phyloP scores from a whole-genome alignment of 2,888 invertebrate genomes.

The Deilephila elpenor region DNA sequence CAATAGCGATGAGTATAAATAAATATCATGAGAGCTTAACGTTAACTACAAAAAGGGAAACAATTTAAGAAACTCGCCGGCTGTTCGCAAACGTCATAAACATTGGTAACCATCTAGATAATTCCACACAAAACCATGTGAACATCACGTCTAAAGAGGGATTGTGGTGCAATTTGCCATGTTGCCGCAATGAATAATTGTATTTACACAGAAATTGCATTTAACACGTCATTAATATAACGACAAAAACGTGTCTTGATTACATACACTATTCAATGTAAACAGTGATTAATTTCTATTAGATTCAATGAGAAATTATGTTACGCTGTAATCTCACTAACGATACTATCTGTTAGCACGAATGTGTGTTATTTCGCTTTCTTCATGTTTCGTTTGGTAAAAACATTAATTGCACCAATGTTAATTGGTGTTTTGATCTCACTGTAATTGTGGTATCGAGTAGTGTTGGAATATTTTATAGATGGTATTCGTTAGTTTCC shows the following conservation, averaged over 20 bases:
- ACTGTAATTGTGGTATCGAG: neutral
- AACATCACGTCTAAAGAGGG: constrained; percentile 51
- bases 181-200: constrained; percentile 58
- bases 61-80: constrained; percentile 7
- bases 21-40: neutral
- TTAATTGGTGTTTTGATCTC: constrained; percentile 15
- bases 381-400: constrained; percentile 9
- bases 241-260: constrained; percentile 62
- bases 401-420: constrained; percentile 8
- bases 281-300: constrained; percentile 33
- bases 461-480: neutral
- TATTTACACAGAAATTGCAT: constrained; percentile 62
- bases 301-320: constrained; percentile 48
- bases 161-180: constrained; percentile 65
- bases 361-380: constrained; percentile 33
- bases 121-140: constrained; percentile 58
- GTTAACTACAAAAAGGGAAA: neutral
- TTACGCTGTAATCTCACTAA: constrained; percentile 40
- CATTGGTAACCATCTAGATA: constrained; percentile 29
- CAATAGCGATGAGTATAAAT: too few species aligned
- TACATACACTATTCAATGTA: constrained; percentile 47
- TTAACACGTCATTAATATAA: constrained; percentile 59
- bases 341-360: constrained; percentile 43
- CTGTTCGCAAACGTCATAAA: constrained; percentile 16
- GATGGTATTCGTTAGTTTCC: too few species aligned